phyloP scores from a whole-genome alignment of 1,140 invertebrate genomes.

The Teleopsis dalmanni region DNA sequence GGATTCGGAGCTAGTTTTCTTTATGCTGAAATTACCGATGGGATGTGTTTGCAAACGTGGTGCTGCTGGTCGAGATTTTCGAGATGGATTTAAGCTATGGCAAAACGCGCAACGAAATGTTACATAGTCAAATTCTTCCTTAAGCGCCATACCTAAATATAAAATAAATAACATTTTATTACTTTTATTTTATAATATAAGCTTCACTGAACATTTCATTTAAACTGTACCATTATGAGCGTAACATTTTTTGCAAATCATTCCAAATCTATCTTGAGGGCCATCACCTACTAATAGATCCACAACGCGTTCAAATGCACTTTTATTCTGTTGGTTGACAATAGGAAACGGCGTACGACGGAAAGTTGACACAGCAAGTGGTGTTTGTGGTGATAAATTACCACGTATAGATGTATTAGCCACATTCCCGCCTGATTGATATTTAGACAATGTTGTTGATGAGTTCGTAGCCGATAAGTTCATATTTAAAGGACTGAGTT shows the following conservation, averaged over 20 bases:
- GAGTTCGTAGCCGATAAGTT: neutral
- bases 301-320: constrained; percentile 75
- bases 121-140: constrained; percentile 94
- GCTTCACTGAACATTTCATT: no score
- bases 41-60: constrained; percentile 51
- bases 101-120: constrained; percentile 87
- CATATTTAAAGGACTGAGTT: no score
- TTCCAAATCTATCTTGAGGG: constrained; percentile 84
- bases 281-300: constrained; percentile 95
- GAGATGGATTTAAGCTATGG: constrained; percentile 70
- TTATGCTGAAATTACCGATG: neutral
- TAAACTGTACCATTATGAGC: constrained; percentile 91
- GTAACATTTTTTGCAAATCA: constrained; percentile 85
- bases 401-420: neutral
- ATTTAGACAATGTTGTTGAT: neutral
- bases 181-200: no score
- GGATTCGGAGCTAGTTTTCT: neutral
- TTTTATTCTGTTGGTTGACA: constrained; percentile 50
- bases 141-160: constrained; percentile 76
- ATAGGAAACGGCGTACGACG: constrained; percentile 41
- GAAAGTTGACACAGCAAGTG: no score
- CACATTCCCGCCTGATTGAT: neutral
- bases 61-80: constrained; percentile 70
- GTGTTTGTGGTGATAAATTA: neutral
- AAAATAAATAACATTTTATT: no score